Conservation (phyloP, 2,797 vertebrate genomes). For the Lemur catta region DNA sequence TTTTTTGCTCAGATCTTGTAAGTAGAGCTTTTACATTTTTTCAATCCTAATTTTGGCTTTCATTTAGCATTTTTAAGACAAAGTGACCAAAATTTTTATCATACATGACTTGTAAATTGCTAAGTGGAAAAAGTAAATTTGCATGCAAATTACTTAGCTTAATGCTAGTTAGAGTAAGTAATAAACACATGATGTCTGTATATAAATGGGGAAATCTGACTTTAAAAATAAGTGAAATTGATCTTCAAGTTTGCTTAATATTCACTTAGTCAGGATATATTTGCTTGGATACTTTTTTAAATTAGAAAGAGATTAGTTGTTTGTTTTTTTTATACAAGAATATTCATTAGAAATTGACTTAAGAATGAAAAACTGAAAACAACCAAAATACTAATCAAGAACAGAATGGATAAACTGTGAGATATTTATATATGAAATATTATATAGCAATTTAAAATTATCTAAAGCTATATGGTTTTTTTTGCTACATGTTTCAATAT, state of each 20-base stretch:
- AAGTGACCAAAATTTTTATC: constrained; percentile 55
- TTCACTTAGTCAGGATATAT: background rate
- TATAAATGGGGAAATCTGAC: background rate
- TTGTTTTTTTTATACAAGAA: background rate
- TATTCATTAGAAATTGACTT: background rate
- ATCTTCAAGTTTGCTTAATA: background rate
- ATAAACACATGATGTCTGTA: background rate
- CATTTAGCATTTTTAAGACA: constrained; percentile 57
- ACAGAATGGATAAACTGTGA: background rate
- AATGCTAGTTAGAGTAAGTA: background rate
- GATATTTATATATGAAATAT: background rate
- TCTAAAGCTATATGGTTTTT: background rate
- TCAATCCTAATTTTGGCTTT: constrained; percentile 49
- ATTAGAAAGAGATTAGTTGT: background rate
- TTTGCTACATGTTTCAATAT: background rate
- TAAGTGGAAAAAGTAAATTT: constrained; percentile 38
- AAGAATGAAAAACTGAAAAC: background rate
- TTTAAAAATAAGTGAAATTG: background rate
- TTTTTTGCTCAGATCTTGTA: background rate
- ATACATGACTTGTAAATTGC: constrained; percentile 54
- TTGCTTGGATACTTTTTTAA: background rate
- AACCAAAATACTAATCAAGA: background rate
- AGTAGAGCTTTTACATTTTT: constrained; percentile 25
- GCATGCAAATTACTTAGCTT: background rate
- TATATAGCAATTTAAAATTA: background rate